Base-by-base conservation (phyloP, 2,113 vertebrate genomes). In the Conger conger region DNA sequence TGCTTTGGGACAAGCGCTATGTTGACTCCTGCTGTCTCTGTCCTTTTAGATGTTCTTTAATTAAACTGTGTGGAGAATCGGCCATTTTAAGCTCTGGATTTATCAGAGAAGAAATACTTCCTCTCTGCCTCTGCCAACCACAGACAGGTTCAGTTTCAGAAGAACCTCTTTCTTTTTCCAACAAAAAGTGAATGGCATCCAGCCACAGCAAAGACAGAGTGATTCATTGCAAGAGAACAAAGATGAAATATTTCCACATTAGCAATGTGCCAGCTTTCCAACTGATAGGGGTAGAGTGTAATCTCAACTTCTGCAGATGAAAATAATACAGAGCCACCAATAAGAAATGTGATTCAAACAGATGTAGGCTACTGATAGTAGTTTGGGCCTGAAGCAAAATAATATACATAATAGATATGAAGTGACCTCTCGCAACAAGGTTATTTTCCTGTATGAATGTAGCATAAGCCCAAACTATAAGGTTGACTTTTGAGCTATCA, bases 401-500 rank as follows among this genome's bases (percentile, higher is more conserved):
- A 73, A 27, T 23, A 63, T 27, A 63, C 20, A 23, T 27, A 63
- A 4, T 63, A 63, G 27, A 63, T 1, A 5, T 50, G 45, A 15
- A 50, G 15, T 50, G 45, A 50, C 9, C 4, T 42, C 40, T 42
- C 9, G 4, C 40, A 42, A 42, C 40, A 42, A 15, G 11, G 11
- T 50, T 4, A 33, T 33, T 73, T 73, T 73, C n/a, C 68, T 73
- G 68, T 4, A 73, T 73, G 33, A 27, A 73, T 33, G 11, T 73
- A 73, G 27, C 68, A 73, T 73, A 13, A 11, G n/a, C 68, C 8
- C n/a, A 54, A 84, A 79, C 76, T 42, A 37, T 36, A 27, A 36
- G 20, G 37, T 54, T 84, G 27, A 84, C 76, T 50, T 79, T 79
- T 35, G 18, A 84, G 40, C 40, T 38, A 13, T 36, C n/a, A 54